phyloP scores from a whole-genome alignment of 2,797 vertebrate species.

The Tenualosa thibaudeaui region DNA sequence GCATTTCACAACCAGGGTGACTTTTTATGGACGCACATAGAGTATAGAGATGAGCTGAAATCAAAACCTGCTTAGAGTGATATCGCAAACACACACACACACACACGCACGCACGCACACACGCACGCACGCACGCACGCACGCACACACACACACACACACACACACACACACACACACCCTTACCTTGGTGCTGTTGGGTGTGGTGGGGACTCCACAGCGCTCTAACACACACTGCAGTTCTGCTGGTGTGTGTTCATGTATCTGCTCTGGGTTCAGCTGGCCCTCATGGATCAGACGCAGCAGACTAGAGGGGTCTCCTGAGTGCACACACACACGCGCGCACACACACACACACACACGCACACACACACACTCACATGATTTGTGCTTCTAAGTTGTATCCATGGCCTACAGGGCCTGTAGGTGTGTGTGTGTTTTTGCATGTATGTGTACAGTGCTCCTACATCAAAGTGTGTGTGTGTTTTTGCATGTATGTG shows the following conservation, averaged over 20 bases:
- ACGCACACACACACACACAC: slow-evolving; percentile 13
- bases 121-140: not conserved
- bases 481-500: too few species aligned
- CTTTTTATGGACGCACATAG: too few species aligned
- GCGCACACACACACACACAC: slow-evolving; percentile 39
- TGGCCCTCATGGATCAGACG: slow-evolving; percentile 86
- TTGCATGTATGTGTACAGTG: not conserved
- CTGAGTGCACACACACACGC: slow-evolving; percentile 70
- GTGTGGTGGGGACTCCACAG: slow-evolving; percentile 71
- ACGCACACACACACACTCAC: slow-evolving; percentile 3
- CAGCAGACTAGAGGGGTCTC: slow-evolving; percentile 83
- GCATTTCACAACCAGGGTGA: too few species aligned
- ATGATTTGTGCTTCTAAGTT: not conserved
- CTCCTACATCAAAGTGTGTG: not conserved
- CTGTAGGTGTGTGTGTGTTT: not conserved
- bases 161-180: slow-evolving; percentile 11
- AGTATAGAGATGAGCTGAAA: too few species aligned
- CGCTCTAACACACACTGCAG: slow-evolving; percentile 77
- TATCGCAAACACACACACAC: not conserved
- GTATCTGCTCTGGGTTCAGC: slow-evolving; percentile 82
- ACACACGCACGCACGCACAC: not conserved
- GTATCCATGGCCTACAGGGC: too few species aligned
- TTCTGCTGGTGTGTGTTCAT: slow-evolving; percentile 81
- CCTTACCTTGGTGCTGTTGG: slow-evolving; percentile 80
- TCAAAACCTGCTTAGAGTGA: too few species aligned